Percentiles rank a stretch among this genome's conserved stretches.
Conservation (phyloP, 2,113 vertebrate species). For the Mormyrus lacerda region DNA sequence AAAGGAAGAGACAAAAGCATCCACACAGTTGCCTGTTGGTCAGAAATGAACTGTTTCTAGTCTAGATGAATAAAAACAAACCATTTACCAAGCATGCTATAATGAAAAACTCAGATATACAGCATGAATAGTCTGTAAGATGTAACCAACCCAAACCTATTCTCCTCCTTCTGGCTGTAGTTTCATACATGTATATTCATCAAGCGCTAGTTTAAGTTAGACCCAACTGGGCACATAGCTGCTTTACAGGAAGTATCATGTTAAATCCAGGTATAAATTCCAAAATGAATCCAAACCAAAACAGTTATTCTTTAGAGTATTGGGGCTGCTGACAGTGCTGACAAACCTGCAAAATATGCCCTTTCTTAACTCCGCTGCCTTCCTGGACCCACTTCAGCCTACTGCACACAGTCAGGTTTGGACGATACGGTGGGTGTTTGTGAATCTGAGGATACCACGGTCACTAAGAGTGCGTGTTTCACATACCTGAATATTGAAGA, state of each 20-base stretch:
- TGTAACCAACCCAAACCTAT: background rate
- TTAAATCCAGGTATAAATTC: background rate
- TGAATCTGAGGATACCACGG: background rate
- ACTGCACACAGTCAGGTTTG: background rate
- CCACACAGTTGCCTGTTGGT: constrained; percentile 13
- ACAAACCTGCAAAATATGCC: background rate
- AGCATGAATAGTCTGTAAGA: background rate
- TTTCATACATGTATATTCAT: background rate
- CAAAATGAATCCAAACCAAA: background rate
- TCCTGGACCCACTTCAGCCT: background rate
- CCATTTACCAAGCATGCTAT: constrained; percentile 5
- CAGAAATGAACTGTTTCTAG: background rate
- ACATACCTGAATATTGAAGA: constrained; percentile 72
- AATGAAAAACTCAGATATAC: background rate
- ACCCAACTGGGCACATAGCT: background rate
- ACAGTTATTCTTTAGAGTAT: background rate
- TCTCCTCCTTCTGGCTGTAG: background rate
- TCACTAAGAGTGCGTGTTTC: background rate
- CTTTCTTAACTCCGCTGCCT: background rate
- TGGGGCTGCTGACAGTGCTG: background rate
- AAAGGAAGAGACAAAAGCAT: constrained; percentile 31
- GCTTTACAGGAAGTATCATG: background rate
- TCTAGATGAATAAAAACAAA: constrained; percentile 6
- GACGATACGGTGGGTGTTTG: background rate
- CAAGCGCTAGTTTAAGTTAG: background rate